Evolutionary conservation across 2,113 vertebrate genomes (phyloP).

Genomic region (Kryptolebias marmoratus): DNA sequence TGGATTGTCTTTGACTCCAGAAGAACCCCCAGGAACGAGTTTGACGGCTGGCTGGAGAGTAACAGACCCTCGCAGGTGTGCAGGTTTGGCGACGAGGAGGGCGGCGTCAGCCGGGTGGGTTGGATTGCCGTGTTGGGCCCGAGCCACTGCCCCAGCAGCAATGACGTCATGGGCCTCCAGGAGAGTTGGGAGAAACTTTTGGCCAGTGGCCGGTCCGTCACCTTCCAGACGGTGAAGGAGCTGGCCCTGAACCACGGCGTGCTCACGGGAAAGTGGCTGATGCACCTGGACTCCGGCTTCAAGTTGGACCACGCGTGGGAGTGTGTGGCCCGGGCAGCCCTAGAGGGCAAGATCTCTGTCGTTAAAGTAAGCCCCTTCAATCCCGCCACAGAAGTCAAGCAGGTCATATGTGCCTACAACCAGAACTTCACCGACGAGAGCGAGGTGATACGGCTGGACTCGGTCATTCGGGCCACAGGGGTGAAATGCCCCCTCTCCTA

Average conservation of each 20-base stretch:
- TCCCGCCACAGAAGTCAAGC: constrained; percentile 72
- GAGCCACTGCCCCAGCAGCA: constrained; percentile 43
- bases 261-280: constrained; percentile 89
- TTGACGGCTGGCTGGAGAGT: constrained; percentile 87
- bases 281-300: constrained; percentile 89
- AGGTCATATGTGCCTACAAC: constrained; percentile 90
- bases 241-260: constrained; percentile 87
- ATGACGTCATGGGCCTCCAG: constrained; percentile 83
- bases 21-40: constrained; percentile 82
- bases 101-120: constrained; percentile 80
- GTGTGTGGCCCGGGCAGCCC: constrained; percentile 82
- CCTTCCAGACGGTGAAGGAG: constrained; percentile 84
- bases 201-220: constrained; percentile 80
- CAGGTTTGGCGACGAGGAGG: constrained; percentile 79
- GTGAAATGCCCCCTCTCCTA: constrained; percentile 88
- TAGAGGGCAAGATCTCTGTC: constrained; percentile 81
- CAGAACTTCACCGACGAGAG: constrained; percentile 87
- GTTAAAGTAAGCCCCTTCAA: constrained; percentile 87
- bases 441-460: constrained; percentile 83
- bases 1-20: constrained; percentile 89
- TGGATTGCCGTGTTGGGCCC: constrained; percentile 86
- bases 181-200: constrained; percentile 88
- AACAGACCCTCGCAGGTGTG: constrained; percentile 87
- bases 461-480: constrained; percentile 83
- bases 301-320: constrained; percentile 92